Conservation (phyloP, 2,888 invertebrate genomes). For the Mythimna albipuncta region DNA sequence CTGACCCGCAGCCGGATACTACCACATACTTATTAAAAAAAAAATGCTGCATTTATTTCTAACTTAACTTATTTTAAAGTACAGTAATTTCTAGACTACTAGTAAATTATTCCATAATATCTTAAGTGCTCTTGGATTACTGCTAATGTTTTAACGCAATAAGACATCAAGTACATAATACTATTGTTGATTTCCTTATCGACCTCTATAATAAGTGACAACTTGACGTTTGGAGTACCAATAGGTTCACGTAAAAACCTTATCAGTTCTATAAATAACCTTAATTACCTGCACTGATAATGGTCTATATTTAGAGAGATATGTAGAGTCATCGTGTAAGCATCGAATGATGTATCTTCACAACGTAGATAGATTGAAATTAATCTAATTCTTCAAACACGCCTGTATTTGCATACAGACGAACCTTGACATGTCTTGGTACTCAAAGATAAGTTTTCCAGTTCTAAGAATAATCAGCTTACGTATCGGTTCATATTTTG, state of each 20-base stretch:
- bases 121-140: conserved; percentile 2
- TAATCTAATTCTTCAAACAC: conserved; percentile 13
- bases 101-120: conserved; percentile 8
- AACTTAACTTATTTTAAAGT: not conserved
- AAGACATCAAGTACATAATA: conserved; percentile 14
- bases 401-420: not conserved
- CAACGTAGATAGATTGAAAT: conserved; percentile 34
- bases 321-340: conserved; percentile 44
- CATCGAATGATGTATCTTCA: conserved; percentile 34
- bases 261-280: conserved; percentile 67
- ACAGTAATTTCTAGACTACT: conserved; percentile 12
- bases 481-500: conserved; percentile 23
- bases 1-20: conserved; percentile 74
- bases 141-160: conserved; percentile 9
- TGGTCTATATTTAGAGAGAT: conserved; percentile 55
- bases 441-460: conserved; percentile 30
- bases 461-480: conserved; percentile 26
- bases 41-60: conserved; percentile 8
- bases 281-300: conserved; percentile 64
- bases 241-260: conserved; percentile 50
- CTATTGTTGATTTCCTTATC: conserved; percentile 39
- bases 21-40: conserved; percentile 40
- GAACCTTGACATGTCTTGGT: conserved; percentile 50
- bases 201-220: conserved; percentile 51
- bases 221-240: conserved; percentile 46